Evolutionary conservation across 2,113 vertebrate genomes (phyloP), one percentile per base, ranked within the genome.

Genomic region (Hydropotes inermis): DNA sequence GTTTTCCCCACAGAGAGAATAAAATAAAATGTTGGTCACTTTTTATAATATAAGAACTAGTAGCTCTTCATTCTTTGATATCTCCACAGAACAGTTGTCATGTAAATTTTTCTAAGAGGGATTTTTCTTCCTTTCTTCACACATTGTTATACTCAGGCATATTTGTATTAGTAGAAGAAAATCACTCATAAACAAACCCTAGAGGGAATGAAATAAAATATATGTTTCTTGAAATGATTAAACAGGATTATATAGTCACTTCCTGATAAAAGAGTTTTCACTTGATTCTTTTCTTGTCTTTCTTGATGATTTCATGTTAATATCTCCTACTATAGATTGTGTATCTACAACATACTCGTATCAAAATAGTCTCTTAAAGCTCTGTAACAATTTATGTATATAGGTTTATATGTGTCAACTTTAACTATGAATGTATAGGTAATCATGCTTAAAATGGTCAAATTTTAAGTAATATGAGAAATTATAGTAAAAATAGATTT

Each of bases 131-230:
- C 14, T 70, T 96, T 30, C 5, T 1, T 81, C 23, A 93, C 45
- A 87, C 11, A 81, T 93, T 87, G 83, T 81, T 93, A 87, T 60
- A 70, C 54, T 14, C 39, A 64, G 39, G 12, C 30, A 94, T 85
- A 84, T 87, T 94, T 97, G 96, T 94, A 96, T 97, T 87, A 88
- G 36, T 79, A 89, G 89, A 87, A 96, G 61, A 55, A 96, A 97
- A 78, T 64, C 30, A 91, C 60, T 83, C 95, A 89, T 87, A 97
- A 97, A 95, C 15, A 92, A 87, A 87, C 11, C 54, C 79, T 83
- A 83, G 61, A 96, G 57, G 33, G 96, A 89, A 96, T 82, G 12
- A 79, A 67, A 87, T 83, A 83, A 28, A 95, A 25, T 91, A 64
- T 96, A 28, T 95, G 12, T 33, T 96, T 47, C 55, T 91, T 97